These are phyloP conservation scores for Huso huso DNA, from an alignment of 2,797 vertebrate genomes.

Conservation along the genomic window DNA sequence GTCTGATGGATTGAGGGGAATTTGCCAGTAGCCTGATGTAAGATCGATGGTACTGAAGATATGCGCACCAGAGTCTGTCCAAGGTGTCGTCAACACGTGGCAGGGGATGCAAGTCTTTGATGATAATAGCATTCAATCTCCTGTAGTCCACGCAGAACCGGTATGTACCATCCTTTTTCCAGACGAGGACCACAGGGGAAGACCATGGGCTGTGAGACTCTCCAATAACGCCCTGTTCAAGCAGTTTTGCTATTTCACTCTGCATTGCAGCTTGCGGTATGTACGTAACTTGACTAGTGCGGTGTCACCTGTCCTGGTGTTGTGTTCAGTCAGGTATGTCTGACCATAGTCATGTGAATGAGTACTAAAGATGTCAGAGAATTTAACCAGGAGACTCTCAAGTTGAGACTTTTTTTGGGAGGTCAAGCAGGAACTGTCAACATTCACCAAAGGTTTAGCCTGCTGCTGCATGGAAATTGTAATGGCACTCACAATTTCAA, in stretches of 20 bases:
- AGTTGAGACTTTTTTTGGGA: too few relatives aligned
- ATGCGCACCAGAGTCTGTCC: constrained; percentile 1
- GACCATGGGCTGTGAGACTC: neutral
- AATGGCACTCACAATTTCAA: neutral
- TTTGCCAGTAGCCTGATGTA: constrained; percentile 12
- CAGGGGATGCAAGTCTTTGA: constrained; percentile 13
- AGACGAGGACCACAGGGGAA: neutral
- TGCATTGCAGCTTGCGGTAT: neutral
- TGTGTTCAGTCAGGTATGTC: neutral
- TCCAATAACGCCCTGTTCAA: constrained; percentile 1
- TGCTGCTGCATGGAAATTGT: too few relatives aligned
- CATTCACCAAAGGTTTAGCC: too few relatives aligned
- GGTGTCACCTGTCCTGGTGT: too few relatives aligned
- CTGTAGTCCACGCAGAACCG: constrained; percentile 10
- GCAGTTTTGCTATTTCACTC: constrained; percentile 10
- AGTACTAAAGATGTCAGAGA: too few relatives aligned
- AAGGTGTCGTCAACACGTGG: constrained; percentile 6
- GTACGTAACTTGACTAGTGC: neutral
- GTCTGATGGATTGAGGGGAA: constrained; percentile 8
- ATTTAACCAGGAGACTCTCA: too few relatives aligned
- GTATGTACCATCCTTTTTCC: constrained; percentile 12
- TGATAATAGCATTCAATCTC: neutral
- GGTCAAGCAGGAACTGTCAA: too few relatives aligned
- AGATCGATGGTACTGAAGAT: constrained; percentile 15
- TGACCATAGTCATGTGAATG: too few relatives aligned